A percentile compares a stretch with the other conserved stretches of the same genome.
phyloP scores from a whole-genome alignment of 1,140 invertebrate species.

The Hestina assimilis region DNA sequence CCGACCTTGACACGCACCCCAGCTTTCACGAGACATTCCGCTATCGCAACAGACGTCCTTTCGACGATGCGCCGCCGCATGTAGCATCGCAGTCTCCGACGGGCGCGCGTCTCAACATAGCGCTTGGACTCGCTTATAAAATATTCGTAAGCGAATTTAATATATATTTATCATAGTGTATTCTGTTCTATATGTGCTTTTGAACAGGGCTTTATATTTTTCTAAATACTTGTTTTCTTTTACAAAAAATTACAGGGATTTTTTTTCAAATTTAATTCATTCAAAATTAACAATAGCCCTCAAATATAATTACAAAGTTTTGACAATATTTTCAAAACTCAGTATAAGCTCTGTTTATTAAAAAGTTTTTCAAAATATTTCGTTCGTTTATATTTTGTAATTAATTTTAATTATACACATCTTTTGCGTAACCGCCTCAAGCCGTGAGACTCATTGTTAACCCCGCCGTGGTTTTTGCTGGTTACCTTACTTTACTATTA shows the following conservation, averaged over 20 bases:
- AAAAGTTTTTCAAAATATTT: slow-evolving; percentile 14
- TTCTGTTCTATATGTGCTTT: slow-evolving; percentile 5
- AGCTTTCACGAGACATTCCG: slow-evolving; percentile 17
- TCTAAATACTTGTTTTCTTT: background rate
- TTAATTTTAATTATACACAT: slow-evolving; percentile 6
- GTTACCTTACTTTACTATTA: slow-evolving; percentile 1
- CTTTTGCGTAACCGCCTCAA: slow-evolving; percentile 14
- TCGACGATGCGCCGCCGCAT: slow-evolving; percentile 1
- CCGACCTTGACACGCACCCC: slow-evolving; percentile 22
- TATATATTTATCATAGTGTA: background rate
- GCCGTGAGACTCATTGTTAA: slow-evolving; percentile 12
- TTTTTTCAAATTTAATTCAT: background rate
- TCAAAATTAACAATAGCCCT: background rate
- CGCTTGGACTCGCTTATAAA: slow-evolving; percentile 1
- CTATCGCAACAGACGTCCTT: background rate
- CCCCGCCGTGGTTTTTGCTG: slow-evolving; percentile 2
- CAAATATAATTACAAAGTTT: too few relatives aligned
- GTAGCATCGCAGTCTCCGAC: slow-evolving; percentile 11
- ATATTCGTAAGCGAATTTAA: background rate
- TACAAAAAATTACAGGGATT: background rate
- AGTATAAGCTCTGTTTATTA: too few relatives aligned
- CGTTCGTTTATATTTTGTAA: background rate
- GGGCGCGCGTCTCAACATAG: slow-evolving; percentile 4
- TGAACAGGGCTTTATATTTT: slow-evolving; percentile 3
- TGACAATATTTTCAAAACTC: too few relatives aligned